Percentiles rank a stretch among this genome's conserved stretches.
Conservation (phyloP, 2,888 invertebrate species). For the Drepanosiphum platanoidis region DNA sequence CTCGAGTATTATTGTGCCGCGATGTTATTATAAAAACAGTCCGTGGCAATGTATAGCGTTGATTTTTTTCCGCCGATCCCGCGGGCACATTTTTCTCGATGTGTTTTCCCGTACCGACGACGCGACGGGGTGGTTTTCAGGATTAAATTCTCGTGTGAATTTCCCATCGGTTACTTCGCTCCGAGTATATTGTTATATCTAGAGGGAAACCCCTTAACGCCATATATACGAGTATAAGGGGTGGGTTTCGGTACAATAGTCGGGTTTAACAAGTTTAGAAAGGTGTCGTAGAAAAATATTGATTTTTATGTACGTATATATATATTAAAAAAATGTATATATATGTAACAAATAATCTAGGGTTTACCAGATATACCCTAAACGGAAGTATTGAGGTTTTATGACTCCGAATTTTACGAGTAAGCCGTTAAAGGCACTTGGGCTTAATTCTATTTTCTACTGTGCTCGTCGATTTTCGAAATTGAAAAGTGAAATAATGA, state of each 20-base stretch:
- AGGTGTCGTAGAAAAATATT: conserved; percentile 25
- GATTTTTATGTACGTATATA: background rate
- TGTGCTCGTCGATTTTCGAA: background rate
- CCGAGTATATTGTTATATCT: background rate
- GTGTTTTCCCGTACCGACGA: background rate
- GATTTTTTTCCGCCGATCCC: background rate
- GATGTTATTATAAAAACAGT: no score
- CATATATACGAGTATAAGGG: background rate
- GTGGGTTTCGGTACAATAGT: background rate
- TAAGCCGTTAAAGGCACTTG: background rate
- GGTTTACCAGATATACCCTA: conserved; percentile 27
- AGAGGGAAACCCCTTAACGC: conserved; percentile 1
- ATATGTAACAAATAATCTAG: background rate
- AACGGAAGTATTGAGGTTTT: conserved; percentile 31
- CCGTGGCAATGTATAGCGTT: no score
- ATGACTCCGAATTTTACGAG: conserved; percentile 18
- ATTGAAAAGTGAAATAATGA: conserved; percentile 4
- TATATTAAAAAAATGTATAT: no score
- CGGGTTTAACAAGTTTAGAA: conserved; percentile 6
- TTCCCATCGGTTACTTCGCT: background rate
- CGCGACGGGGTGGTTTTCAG: background rate
- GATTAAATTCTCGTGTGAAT: background rate
- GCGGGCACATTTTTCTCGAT: background rate
- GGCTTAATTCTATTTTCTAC: background rate
- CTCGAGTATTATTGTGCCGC: no score